Evolutionary conservation across 2,888 invertebrate species (phyloP), one percentile per base, ranked within the genome.

Genomic region (Dioctria linearis): DNA sequence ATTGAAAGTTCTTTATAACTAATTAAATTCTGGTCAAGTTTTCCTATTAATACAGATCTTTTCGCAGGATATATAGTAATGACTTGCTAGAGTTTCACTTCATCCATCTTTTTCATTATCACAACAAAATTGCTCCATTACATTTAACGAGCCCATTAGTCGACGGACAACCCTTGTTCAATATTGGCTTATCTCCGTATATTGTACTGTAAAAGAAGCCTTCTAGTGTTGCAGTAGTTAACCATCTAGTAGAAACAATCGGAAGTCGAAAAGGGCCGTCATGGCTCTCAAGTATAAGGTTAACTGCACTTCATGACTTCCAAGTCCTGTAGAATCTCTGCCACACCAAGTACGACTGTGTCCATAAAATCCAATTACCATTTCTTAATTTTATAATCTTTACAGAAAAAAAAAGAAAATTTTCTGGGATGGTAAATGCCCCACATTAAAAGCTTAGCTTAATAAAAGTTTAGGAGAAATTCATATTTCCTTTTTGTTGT

Each of bases 71-170:
- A 65, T 40, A 40, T 65, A 65, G 65, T 65, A 65, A 65, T 65
- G 65, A 65, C 65, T 69, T 69, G 54, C 69, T n/a, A 51, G 73
- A 73, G 57, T 73, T 57, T 57, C 76, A 63, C 63, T 76, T 76
- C 76, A 76, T 76, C 63, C 81, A 81, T 81, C 81, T 80, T 80
- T 81, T 80, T 81, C 81, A 80, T 81, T 81, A 81, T 81, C 76
- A 80, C 79, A 81, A 78, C 79, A 81, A 80, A 81, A 81, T 81
- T 81, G 81, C 81, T 81, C 80, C 81, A 81, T 81, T 81, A 81
- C 80, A 69, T 81, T 81, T 81, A 81, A 81, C 69, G 81, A 81
- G 66, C 80, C 79, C 79, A 81, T 80, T 81, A 73, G 69, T 75
- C 54, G 81, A 76, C 76, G 80, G 79, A 80, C 67, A 80, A 81